phyloP scores from a whole-genome alignment of 2,113 vertebrate species.

The Murina feae region DNA sequence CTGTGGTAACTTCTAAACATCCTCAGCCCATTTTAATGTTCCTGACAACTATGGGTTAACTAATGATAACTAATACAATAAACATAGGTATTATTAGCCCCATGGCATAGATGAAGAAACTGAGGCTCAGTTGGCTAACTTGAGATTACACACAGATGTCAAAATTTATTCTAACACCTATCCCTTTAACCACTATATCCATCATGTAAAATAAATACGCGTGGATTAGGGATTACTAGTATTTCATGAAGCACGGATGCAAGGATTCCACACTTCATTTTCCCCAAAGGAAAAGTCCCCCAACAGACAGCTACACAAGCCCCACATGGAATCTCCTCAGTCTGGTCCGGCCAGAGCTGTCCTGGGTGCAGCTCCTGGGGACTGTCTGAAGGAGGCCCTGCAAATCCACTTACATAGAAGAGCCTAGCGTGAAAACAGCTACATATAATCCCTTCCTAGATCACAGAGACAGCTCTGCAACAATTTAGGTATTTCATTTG shows the following conservation, averaged over 20 bases:
- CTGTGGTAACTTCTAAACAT: background rate
- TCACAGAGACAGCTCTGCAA: background rate
- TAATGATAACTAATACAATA: background rate
- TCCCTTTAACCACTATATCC: background rate
- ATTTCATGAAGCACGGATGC: background rate
- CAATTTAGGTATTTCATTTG: background rate
- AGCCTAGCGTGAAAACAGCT: background rate
- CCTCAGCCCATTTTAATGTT: background rate
- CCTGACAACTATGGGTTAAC: background rate
- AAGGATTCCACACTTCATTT: background rate
- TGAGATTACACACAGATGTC: background rate
- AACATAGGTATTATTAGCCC: background rate
- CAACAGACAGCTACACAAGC: background rate
- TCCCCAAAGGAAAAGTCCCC: background rate
- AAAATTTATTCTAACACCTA: background rate
- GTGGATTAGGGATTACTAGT: background rate
- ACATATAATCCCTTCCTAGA: background rate
- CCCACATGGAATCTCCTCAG: background rate
- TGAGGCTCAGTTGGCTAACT: background rate
- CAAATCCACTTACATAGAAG: constrained; percentile 5
- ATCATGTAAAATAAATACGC: background rate
- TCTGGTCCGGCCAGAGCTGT: background rate
- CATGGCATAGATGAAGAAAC: background rate
- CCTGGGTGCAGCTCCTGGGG: background rate
- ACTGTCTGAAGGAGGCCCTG: background rate